Base-by-base conservation (phyloP, 2,113 vertebrate genomes). In the Oncorhynchus clarkii region DNA sequence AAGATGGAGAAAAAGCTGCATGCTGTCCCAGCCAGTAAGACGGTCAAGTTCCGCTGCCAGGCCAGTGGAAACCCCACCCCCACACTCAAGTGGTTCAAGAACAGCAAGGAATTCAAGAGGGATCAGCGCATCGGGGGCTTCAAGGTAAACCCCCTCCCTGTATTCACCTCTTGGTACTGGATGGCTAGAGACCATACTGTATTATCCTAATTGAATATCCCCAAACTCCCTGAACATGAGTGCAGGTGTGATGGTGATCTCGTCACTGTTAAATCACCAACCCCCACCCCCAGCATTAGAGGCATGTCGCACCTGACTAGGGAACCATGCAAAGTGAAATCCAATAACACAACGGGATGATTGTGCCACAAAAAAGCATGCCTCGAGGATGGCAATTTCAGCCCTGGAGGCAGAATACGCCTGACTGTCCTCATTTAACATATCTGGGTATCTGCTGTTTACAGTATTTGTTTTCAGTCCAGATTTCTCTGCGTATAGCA, bases 1-100 rank as follows among this genome's bases (percentile, higher is more conserved):
- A 99, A 98, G 91, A 99, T 99, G 96, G 97, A 97, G 90, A 99
- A 99, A 88, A 98, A 98, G 88, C 93, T 99, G 65, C 98, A 99
- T 0, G 98, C 98, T 0, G 97, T 99, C 26, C 98, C 98, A 0
- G 98, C 98, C 5, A 97, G 96, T 88, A 98, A 96, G 85, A 99
- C 96, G 0, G 97, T 99, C 74, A 98, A 97, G 82, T 99, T 99
- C 87, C 95, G 94, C 51, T 99, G 98, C 77, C 96, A 95, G 0
- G 97, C 96, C 4, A 96, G 90, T 0, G 98, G 98, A 24, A 99
- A 96, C 0, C 98, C 98, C 5, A 94, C 82, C 26, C 98, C 97
- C 59, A 95, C 92, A 0, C 90, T 99, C 84, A 97, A 96, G 86
- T 99, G 98, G 97, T 90, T 95, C 87, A 99, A 99, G 89, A 99